Base-by-base conservation (phyloP, 1,140 invertebrate species). In the Chrysoperla carnea region DNA sequence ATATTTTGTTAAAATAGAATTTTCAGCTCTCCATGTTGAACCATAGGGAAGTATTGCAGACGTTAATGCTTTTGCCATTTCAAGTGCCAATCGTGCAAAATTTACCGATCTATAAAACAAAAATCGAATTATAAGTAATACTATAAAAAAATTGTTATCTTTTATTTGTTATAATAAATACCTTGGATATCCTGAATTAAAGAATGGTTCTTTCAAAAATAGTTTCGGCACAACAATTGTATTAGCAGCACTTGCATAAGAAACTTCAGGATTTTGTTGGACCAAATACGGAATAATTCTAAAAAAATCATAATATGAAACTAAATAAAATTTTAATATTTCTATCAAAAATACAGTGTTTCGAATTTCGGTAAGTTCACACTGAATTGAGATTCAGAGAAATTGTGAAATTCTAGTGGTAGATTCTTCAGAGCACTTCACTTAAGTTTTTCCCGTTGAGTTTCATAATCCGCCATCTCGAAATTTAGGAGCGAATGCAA, bases 61-160 rank as follows among this genome's bases (percentile, higher is more conserved):
- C 14, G 69, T 38, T 36, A 70, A 52, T 9, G 64, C 62, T 29
- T 53, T 42, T 13, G 60, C 57, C 29, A 71, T 60, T 50, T 66
- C 61, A n/a, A 61, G 54, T 5, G 68, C 68, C 7, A 69, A 35
- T 28, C 60, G 49, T 36, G 67, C 68, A 51, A 66, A 70, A 29
- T 67, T 48, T 7, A 69, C 54, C 6, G 66, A 48, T 39, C 66
- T 69, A 48, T 33, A 50, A 43, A 37, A 43, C 14, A 53, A 44
- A 23, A 29, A 40, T 13, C 23, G 27, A n/a, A 11, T 39, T 41
- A 23, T 9, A 28, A 38, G 43, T 46, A 35, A 41, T 36, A 4
- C 12, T 27, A 11, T 12, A 14, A 40, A 35, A 23, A 29, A 14
- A 42, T 36, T 40, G 8, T 43, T 43, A 31, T 11, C 27, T 41